A percentile compares a stretch with the other conserved stretches of the same genome.
Evolutionary conservation across 2,888 invertebrate genomes (phyloP).

Genomic region (Julus scanicus): DNA sequence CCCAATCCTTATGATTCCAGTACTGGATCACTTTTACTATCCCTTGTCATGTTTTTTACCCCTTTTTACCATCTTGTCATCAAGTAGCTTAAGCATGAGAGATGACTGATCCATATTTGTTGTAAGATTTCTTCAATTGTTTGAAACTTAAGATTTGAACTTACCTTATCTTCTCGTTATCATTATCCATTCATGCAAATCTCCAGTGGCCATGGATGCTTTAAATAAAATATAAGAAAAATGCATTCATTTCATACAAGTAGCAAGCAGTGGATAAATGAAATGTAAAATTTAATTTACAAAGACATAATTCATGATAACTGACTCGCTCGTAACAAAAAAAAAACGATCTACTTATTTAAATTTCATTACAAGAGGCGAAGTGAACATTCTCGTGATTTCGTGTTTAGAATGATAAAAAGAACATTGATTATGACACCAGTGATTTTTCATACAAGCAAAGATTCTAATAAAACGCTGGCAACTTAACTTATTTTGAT

Average conservation of each 20-base stretch:
- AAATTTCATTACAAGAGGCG: neutral
- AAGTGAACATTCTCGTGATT: neutral
- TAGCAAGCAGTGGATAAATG: neutral
- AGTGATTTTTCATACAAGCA: neutral
- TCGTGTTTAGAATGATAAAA: neutral
- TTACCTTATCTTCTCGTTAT: no score
- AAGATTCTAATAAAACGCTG: neutral
- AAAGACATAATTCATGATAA: neutral
- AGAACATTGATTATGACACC: constrained; percentile 12
- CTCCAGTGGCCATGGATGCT: no score
- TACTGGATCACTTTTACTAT: no score
- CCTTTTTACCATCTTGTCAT: no score
- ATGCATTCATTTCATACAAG: neutral
- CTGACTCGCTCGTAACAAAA: neutral
- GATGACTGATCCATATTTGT: no score
- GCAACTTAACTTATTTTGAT: neutral
- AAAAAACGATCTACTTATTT: neutral
- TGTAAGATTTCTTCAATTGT: no score
- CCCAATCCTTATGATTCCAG: no score
- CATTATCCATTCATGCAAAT: no score
- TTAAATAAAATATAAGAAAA: no score
- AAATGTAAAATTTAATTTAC: constrained; percentile 23
- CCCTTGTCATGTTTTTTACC: no score
- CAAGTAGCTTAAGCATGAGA: no score
- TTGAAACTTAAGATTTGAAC: no score